Evolutionary conservation across 2,113 vertebrate genomes (phyloP), one percentile per base, ranked within the genome.

Genomic region (Cyprichromis sp.): DNA sequence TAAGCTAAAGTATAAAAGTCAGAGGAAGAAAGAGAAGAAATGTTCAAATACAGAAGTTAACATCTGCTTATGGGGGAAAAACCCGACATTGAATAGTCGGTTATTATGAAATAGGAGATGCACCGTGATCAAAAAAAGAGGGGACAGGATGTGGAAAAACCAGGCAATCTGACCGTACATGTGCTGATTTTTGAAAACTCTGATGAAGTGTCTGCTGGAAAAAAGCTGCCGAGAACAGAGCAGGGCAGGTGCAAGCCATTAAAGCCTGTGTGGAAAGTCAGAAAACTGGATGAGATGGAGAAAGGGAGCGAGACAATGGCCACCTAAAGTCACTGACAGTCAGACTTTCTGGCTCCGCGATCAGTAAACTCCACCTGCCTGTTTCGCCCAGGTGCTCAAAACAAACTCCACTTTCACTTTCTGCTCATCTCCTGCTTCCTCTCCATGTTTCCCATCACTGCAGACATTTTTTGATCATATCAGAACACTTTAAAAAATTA

Each of bases 221-320:
- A 90, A 47, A 90, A 91, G 53, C 82, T 81, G 53, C 13, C 3
- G n/a, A 61, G 80, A 52, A 17, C 80, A 57, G 86, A 86, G 59
- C 45, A 16, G 57, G 21, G 8, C 89, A 91, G 90, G 88, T 92
- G 92, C 80, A 92, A 93, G 81, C 88, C 47, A 93, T 93, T 93
- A 89, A 84, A 73, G 63, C 59, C 71, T 4, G 88, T 81, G 87
- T 57, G 88, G 92, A 91, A 89, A 91, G 59, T 89, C 88, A 90
- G 89, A 89, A 83, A 90, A 80, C 57, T 52, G 63, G 13, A 52
- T 14, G 66, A 50, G 54, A n/a, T 2, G 47, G 82, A 6, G 34
- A 24, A 47, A 42, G 36, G 2, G 19, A 57, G 24, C 24, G 45
- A 29, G n/a, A 81, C 4, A n/a, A 14, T 24, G 61, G 76, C 38